Base-by-base conservation (phyloP, 2,888 invertebrate genomes). In the Dasypolia templi region DNA sequence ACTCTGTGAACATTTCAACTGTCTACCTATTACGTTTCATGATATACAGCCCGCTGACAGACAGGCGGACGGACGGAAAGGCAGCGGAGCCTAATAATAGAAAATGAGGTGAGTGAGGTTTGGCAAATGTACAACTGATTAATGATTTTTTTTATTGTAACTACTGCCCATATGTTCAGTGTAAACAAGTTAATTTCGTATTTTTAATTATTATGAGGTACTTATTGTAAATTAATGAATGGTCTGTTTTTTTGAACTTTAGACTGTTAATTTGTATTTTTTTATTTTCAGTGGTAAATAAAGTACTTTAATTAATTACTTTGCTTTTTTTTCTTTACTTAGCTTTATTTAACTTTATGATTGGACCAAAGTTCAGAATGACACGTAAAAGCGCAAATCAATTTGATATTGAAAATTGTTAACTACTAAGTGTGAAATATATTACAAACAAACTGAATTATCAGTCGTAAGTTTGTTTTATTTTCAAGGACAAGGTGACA, bases 361-460 rank as follows among this genome's bases (percentile, higher is more conserved):
- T 55, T 77, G 42, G 26, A 62, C 19, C 3, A 19, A 77, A 77
- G 7, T 68, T 61, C 32, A 42, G 19, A 56, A 42, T n/a, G 7
- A 61, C 42, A 59, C 19, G 11, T n/a, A 61, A 55, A 63, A 59
- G 65, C 44, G 78, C 19, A 53, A 86, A 86, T 77, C 46, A 76
- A 53, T 77, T 26, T 80, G 82, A 66, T 86, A 83, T 85, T 85
- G 81, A 85, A 64, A 53, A 46, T 53, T 14, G 29, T 49, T 56
- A 56, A 56, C 44, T 62, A 12, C 14, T 7, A 35, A 26, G 49
- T 71, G 71, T 39, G n/a, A 81, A 81, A 12, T 68, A 26, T 42
- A 26, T n/a, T 68, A 61, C 59, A 39, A 55, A 70, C 26, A 53
- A 61, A 62, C 26, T 56, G 4, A 72, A 63, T 53, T n/a, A 42